Base-by-base conservation (phyloP, 2,888 invertebrate species). In the Halocaridina rubra region DNA sequence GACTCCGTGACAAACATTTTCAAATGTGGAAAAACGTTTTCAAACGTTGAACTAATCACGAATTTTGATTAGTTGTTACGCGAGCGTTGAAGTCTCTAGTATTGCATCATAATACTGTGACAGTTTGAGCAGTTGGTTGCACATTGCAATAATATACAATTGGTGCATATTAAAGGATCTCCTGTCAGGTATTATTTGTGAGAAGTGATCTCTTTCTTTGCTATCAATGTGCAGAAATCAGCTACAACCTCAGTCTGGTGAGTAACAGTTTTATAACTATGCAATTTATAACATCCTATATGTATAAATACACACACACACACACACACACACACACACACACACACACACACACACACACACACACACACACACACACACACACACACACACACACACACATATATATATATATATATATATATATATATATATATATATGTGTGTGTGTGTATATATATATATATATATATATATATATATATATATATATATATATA, bases 171-270 rank as follows among this genome's bases (percentile, higher is more conserved):
- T 61, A 27, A 24, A 10, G 0, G 22, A 61, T n/a, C 10, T 61
- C 64, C 10, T 61, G 2, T n/a, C 24, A 19, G 64, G 64, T 19
- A 2, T 19, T 16, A 71, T 22, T 1, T 8, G 3, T 33, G 32
- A 69, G 13, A 32, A 29, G 10, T n/a, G 30, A 8, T 16, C 29
- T 16, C 10, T 24, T 64, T 8, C 29, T 69, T 46, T 10, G 10
- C 2, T 10, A 22, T 7, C 32, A 33, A 81, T 81, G 81, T 81
- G 81, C 27, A 61, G 81, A 22, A 81, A 81, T 64, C 81, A 81
- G 30, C 75, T 29, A 39, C 78, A 61, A 46, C 24, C 59, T 39
- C 78, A 78, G 67, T 78, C 81, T n/a, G 67, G 81, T 75, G 30
- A 64, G 81, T 77, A 72, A 32, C 27, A n/a, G 8, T 39, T 33